These are phyloP conservation scores for Chunga burmeisteri DNA, from an alignment of 2,113 vertebrate species.

Conservation along the genomic window DNA sequence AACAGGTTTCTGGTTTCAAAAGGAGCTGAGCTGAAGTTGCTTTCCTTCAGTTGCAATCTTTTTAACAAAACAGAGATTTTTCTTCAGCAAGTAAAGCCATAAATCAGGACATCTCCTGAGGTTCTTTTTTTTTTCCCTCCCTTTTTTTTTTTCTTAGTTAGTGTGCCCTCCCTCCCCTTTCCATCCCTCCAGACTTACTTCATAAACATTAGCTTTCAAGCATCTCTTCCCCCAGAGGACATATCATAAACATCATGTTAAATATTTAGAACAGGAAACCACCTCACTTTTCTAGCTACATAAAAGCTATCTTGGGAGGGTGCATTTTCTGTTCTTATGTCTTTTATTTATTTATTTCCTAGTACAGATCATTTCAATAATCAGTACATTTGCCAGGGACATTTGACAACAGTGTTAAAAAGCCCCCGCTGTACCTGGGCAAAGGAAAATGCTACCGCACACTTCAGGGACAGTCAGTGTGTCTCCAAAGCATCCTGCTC, in stretches of 20 bases:
- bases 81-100: conserved; percentile 36
- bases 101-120: conserved; percentile 62
- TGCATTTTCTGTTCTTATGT: neutral
- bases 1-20: conserved; percentile 71
- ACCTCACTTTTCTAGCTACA: conserved; percentile 51
- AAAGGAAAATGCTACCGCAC: neutral
- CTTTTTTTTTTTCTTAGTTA: neutral
- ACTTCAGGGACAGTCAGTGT: neutral
- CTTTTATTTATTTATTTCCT: conserved; percentile 54
- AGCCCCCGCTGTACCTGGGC: neutral
- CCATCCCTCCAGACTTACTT: conserved; percentile 67
- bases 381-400: neutral
- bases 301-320: conserved; percentile 60
- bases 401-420: conserved; percentile 27
- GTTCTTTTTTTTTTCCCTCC: neutral
- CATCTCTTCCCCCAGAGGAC: conserved; percentile 57
- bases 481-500: neutral
- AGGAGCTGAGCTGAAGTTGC: neutral
- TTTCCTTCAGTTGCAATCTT: conserved; percentile 32
- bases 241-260: conserved; percentile 57
- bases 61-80: conserved; percentile 36
- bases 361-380: neutral
- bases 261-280: conserved; percentile 73
- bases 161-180: conserved; percentile 21
- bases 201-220: conserved; percentile 70